Evolutionary conservation across 2,797 vertebrate genomes (phyloP).

Genomic region (Crocidura indochinensis): DNA sequence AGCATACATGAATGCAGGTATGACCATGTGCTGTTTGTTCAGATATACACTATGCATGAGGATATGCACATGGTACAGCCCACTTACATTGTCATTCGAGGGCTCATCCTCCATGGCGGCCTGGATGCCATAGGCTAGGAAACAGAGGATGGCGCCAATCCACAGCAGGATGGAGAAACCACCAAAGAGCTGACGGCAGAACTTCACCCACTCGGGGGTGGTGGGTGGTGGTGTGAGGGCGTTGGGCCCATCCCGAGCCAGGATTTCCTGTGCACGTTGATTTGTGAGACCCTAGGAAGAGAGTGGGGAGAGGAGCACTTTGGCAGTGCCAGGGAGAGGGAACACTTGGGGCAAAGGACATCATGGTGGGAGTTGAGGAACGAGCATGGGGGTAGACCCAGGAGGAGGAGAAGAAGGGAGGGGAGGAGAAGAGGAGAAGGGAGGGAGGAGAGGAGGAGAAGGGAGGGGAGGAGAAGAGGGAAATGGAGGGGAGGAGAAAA

Average conservation of each 20-base stretch:
- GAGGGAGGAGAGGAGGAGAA: not conserved
- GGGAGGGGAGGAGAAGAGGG: too few species aligned
- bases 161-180: constrained; percentile 97
- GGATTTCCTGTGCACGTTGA: constrained; percentile 91
- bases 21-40: too few species aligned
- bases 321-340: not conserved
- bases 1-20: too few species aligned
- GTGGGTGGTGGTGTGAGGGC: constrained; percentile 95
- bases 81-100: constrained; percentile 95
- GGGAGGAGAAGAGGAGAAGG: too few species aligned
- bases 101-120: constrained; percentile 94
- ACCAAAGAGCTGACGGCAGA: constrained; percentile 97
- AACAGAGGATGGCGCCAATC: constrained; percentile 96
- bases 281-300: constrained; percentile 93
- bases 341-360: too few species aligned
- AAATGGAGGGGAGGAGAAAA: too few species aligned
- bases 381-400: too few species aligned
- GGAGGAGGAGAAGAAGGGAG: too few species aligned
- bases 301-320: accelerated
- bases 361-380: too few species aligned
- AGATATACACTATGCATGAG: too few species aligned
- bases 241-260: constrained; percentile 94
- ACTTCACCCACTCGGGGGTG: constrained; percentile 97
- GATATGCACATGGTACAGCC: not conserved
- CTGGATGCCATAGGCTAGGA: constrained; percentile 96